A percentile compares a stretch with the other conserved stretches of the same genome.
Conservation (phyloP, 2,113 vertebrate genomes). For the Montifringilla adamsi region DNA sequence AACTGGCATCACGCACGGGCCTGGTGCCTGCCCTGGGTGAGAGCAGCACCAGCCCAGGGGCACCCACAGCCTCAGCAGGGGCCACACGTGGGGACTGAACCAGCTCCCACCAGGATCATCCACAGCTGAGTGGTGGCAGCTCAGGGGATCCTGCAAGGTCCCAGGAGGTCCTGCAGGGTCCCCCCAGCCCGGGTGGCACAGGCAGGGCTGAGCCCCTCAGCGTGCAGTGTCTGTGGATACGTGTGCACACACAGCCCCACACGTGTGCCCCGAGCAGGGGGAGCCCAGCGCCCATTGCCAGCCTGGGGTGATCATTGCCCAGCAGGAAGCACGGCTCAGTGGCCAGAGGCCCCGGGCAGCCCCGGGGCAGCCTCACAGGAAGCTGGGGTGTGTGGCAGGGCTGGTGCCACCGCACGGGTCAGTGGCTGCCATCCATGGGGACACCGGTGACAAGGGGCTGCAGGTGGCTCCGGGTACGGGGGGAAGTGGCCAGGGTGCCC, state of each 20-base stretch:
- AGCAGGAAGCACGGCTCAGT: background rate
- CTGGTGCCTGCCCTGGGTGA: background rate
- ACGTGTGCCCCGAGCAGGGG: rapidly evolving
- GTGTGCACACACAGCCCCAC: background rate
- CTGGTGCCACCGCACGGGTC: rapidly evolving
- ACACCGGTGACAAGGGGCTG: background rate
- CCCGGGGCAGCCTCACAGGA: rapidly evolving
- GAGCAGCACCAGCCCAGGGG: no score
- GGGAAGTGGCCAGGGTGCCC: conserved; percentile 12
- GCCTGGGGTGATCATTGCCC: background rate
- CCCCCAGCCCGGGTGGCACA: no score
- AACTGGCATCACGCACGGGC: rapidly evolving
- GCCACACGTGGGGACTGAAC: no score
- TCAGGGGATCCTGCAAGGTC: background rate
- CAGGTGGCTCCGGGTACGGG: rapidly evolving
- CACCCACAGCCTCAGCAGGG: background rate
- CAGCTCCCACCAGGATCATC: background rate
- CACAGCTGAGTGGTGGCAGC: background rate
- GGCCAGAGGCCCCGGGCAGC: background rate
- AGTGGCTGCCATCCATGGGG: rapidly evolving
- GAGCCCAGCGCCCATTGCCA: rapidly evolving
- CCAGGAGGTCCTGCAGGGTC: background rate
- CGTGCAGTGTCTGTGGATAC: rapidly evolving
- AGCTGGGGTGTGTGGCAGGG: background rate
- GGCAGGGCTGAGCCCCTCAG: rapidly evolving